Conservation (phyloP, 2,113 vertebrate genomes). For the mouse (Mus musculus) region GRCm39 chr10:51910501-51911000, state of each 20-base stretch:
- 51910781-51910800: not conserved
- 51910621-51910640: not conserved
- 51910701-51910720: not conserved
- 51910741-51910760: not conserved
- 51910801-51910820: not conserved
- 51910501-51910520: not conserved
- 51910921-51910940: conserved; percentile 5
- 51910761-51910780: not conserved
- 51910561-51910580: not conserved
- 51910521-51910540: not conserved
- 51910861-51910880: conserved; percentile 46
- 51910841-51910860: conserved; percentile 20
- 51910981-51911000: not conserved
- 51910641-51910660: not conserved
- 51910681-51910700: no score
- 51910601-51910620: not conserved
- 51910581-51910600: not conserved
- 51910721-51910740: not conserved
- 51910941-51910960: conserved; percentile 19
- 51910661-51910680: not conserved
- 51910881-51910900: conserved; percentile 1
- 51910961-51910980: not conserved
- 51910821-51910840: not conserved
- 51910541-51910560: not conserved
- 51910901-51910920: not conserved